Conservation (phyloP, 2,113 vertebrate genomes). For the Gadus macrocephalus region DNA sequence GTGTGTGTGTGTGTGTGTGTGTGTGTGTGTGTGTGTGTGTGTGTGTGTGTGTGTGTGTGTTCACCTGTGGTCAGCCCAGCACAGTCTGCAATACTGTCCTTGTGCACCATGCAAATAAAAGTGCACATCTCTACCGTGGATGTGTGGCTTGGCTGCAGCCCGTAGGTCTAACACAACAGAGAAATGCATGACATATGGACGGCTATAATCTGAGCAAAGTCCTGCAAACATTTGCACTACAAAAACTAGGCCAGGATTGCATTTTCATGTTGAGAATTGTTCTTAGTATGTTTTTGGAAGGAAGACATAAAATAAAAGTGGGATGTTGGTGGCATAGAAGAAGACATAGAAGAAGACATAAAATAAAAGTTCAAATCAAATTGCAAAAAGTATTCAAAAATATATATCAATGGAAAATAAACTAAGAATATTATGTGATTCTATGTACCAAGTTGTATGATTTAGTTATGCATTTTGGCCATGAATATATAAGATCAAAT, state of each 20-base stretch:
- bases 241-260: neutral
- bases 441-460: neutral
- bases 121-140: conserved; percentile 77
- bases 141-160: conserved; percentile 67
- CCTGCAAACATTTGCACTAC: neutral
- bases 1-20: too few species aligned
- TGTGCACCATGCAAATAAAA: conserved; percentile 78
- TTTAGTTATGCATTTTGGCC: too few species aligned
- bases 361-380: too few species aligned
- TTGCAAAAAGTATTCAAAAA: too few species aligned
- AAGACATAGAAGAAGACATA: too few species aligned
- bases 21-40: neutral
- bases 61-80: conserved; percentile 88
- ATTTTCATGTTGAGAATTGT: too few species aligned
- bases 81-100: conserved; percentile 80
- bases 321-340: too few species aligned
- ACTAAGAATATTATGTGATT: neutral
- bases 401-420: too few species aligned
- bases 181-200: neutral
- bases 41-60: neutral
- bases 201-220: too few species aligned
- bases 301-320: too few species aligned
- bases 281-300: too few species aligned
- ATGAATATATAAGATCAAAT: neutral
- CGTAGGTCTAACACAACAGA: conserved; percentile 74